A percentile compares a stretch with the other conserved stretches of the same genome.
These are phyloP conservation scores for Crematogaster levior DNA, from an alignment of 2,888 invertebrate species.

Conservation along the genomic window DNA sequence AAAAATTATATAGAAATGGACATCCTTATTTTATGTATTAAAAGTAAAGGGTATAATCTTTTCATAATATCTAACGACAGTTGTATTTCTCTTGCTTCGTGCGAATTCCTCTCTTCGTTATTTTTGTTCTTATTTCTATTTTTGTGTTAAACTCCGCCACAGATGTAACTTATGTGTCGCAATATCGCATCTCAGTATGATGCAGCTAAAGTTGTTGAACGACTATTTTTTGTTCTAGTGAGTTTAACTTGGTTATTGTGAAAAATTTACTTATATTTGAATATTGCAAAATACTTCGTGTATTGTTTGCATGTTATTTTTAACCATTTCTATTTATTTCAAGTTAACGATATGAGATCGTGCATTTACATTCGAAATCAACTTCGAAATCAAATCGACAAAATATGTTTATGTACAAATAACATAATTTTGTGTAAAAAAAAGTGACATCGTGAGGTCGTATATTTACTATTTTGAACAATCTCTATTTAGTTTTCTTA, in stretches of 20 bases:
- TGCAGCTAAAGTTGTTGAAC: slow-evolving; percentile 50
- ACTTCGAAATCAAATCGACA: not conserved
- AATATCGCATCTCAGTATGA: slow-evolving; percentile 26
- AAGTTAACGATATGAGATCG: not conserved
- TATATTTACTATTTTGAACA: not conserved
- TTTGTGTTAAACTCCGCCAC: slow-evolving; percentile 28
- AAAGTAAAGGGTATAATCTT: not conserved
- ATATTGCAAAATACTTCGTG: not conserved
- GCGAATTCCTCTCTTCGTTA: not conserved
- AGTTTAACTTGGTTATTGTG: not conserved
- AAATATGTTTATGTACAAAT: not conserved
- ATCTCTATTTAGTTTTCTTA: not conserved
- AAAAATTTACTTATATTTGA: not conserved
- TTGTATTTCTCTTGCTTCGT: not conserved
- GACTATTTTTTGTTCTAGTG: slow-evolving; percentile 25
- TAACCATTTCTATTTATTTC: not conserved
- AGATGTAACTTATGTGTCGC: slow-evolving; percentile 64
- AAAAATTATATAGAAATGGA: not conserved
- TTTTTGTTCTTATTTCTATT: slow-evolving; percentile 33
- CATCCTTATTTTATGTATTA: not conserved
- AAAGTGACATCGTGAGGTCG: not conserved
- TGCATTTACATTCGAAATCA: not conserved
- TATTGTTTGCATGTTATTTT: not conserved
- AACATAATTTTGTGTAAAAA: not conserved
- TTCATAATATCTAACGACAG: slow-evolving; percentile 19